A percentile compares a stretch with the other conserved stretches of the same genome.
These are phyloP conservation scores for Brenthis ino DNA, from an alignment of 2,888 invertebrate species.

Conservation along the genomic window DNA sequence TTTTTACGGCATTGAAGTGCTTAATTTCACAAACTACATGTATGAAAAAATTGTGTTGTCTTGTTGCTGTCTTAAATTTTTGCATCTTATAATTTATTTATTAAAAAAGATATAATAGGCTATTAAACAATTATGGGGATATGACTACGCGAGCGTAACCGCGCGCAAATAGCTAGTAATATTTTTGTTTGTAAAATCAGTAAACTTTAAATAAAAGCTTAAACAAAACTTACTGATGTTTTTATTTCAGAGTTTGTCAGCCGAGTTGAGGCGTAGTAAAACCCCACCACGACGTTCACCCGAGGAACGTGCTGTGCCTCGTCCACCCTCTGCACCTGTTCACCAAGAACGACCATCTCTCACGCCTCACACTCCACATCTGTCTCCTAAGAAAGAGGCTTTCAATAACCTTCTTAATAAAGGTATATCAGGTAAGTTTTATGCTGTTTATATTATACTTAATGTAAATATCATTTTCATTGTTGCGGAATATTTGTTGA, in stretches of 20 bases:
- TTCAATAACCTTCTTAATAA: conserved; percentile 83
- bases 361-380: conserved; percentile 75
- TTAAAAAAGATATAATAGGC: too few species aligned
- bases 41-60: too few species aligned
- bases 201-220: not conserved
- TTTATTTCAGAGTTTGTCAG: conserved; percentile 58
- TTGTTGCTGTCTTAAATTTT: too few species aligned
- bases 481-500: not conserved
- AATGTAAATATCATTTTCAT: not conserved
- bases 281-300: conserved; percentile 73
- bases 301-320: conserved; percentile 66
- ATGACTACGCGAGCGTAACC: too few species aligned
- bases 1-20: too few species aligned
- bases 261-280: conserved; percentile 71
- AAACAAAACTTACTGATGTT: not conserved
- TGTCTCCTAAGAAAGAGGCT: conserved; percentile 85
- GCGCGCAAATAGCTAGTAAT: too few species aligned
- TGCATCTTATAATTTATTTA: too few species aligned
- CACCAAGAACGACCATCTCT: conserved; percentile 66
- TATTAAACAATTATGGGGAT: too few species aligned
- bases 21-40: too few species aligned
- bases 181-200: not conserved
- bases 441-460: not conserved
- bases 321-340: conserved; percentile 77
- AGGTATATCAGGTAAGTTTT: conserved; percentile 82